These are phyloP conservation scores for Crossocerus cetratus DNA, from an alignment of 2,888 invertebrate species.

Conservation along the genomic window DNA sequence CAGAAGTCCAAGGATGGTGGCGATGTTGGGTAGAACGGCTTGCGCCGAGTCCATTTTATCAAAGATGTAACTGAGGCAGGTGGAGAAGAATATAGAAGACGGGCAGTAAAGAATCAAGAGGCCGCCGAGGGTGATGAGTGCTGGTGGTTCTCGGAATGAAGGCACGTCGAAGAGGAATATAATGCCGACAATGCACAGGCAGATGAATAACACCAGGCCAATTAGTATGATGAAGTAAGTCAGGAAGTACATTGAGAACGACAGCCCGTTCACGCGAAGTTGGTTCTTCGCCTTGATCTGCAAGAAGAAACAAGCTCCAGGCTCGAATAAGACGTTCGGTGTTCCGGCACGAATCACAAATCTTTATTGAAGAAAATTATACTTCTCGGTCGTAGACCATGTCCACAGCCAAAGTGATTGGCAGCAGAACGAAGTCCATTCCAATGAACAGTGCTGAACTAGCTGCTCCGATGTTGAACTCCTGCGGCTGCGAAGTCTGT, in stretches of 20 bases:
- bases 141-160: conserved; percentile 84
- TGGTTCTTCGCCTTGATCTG: conserved; percentile 91
- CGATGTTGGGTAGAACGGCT: conserved; percentile 87
- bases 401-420: conserved; percentile 87
- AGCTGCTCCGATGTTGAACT: conserved; percentile 85
- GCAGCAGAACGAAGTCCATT: conserved; percentile 88
- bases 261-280: conserved; percentile 88
- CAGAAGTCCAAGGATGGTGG: conserved; percentile 85
- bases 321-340: background rate
- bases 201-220: conserved; percentile 84
- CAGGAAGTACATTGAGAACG: conserved; percentile 86
- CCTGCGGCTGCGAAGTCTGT: conserved; percentile 85
- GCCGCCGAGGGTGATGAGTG: conserved; percentile 83
- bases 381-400: conserved; percentile 92
- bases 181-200: conserved; percentile 80
- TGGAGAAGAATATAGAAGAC: conserved; percentile 86
- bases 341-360: background rate
- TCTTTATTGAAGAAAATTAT: conserved; percentile 7
- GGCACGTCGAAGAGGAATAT: conserved; percentile 85
- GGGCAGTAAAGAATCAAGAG: conserved; percentile 86
- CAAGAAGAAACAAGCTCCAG: conserved; percentile 51
- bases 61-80: conserved; percentile 88
- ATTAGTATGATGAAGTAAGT: conserved; percentile 87
- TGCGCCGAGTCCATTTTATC: conserved; percentile 90
- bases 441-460: conserved; percentile 88